Conservation (phyloP, 2,113 vertebrate species). For the Petaurus breviceps region DNA sequence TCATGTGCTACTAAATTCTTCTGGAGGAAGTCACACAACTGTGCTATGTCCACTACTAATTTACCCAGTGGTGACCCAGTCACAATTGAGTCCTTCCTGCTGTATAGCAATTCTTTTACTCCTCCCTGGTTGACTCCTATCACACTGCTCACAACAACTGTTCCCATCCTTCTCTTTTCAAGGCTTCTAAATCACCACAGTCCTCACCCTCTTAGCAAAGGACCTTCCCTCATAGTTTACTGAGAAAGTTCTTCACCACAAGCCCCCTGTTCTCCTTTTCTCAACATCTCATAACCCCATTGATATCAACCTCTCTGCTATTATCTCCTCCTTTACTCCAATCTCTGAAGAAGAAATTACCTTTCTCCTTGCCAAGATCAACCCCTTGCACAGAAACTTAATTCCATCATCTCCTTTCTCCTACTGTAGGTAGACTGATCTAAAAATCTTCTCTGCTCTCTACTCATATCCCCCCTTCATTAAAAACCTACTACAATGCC, state of each 20-base stretch:
- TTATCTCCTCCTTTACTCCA: background rate
- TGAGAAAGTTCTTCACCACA: background rate
- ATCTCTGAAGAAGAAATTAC: background rate
- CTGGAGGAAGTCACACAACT: background rate
- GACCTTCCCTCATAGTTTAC: background rate
- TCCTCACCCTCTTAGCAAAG: no score
- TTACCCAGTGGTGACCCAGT: background rate
- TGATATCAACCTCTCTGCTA: background rate
- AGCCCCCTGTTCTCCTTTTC: background rate
- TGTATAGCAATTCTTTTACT: background rate
- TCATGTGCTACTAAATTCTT: background rate
- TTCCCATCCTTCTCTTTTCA: background rate
- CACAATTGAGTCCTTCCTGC: background rate
- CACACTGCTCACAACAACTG: background rate
- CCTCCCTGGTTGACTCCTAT: background rate
- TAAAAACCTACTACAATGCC: background rate
- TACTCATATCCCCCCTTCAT: background rate
- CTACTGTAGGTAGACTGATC: background rate
- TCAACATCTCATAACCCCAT: background rate
- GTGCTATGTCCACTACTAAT: background rate
- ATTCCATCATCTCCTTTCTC: background rate
- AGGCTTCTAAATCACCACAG: background rate
- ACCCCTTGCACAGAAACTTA: background rate
- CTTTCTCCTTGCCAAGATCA: background rate
- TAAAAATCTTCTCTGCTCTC: background rate